Evolutionary conservation across 2,888 invertebrate genomes (phyloP), one percentile per base, ranked within the genome.

Genomic region (Melanophora roralis): DNA sequence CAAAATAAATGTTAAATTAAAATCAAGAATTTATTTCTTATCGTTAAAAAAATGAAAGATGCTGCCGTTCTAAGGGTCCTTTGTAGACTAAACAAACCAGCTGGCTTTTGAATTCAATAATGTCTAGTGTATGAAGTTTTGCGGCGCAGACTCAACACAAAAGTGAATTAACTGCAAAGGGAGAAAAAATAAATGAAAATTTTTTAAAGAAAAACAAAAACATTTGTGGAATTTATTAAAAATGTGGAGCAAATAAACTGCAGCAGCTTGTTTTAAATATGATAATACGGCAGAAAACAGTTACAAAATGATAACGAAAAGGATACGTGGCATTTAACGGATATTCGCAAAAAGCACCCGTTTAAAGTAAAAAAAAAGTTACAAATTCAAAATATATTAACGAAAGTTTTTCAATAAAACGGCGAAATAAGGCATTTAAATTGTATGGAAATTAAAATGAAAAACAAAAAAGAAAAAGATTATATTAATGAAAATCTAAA

Each of bases 271-370:
- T 32, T 64, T 32, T 5, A 32, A 68, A 68, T 6, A 38, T 62
- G 75, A 76, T 76, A 74, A 74, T 67, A 53, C 64, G 45, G 74
- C 36, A 27, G 43, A 36, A 72, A 80, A 80, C 80, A 80, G 80
- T 80, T 68, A 16, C 45, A 72, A 80, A 80, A 73, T 76, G 68
- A 64, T 68, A 76, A 76, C 68, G 80, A 57, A 72, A 80, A 76
- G 80, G 80, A 80, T 80, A 80, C 80, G 80, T 80, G 74, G 57
- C 38, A 34, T 57, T 71, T 47, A 71, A 36, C 80, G 80, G 80
- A 57, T 43, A 34, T 6, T 73, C 23, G 5, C 34, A n/a, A 43
- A 14, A 38, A 47, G 7, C 14, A 12, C 8, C 21, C 27, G 27
- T 6, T 21, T 23, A 69, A 14, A 40, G 27, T 40, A 11, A n/a